A percentile compares a stretch with the other conserved stretches of the same genome.
phyloP scores from a whole-genome alignment of 1,140 invertebrate species.

The Holcopasites calliopsidis region DNA sequence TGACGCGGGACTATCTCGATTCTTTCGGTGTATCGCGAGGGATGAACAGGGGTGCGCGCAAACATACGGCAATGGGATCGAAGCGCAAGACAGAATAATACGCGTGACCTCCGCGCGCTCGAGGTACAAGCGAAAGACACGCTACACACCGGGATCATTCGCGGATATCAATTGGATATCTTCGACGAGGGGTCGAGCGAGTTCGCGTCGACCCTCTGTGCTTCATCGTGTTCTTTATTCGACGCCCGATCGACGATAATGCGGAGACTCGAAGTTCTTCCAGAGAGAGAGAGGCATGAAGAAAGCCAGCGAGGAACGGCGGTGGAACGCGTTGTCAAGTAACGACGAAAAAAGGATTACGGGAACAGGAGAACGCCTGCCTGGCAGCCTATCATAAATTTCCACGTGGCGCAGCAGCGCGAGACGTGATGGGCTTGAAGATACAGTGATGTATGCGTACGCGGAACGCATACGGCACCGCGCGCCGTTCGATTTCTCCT shows the following conservation, averaged over 20 bases:
- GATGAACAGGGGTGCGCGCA: no score
- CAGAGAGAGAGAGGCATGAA: not conserved
- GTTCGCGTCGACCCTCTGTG: conserved; percentile 16
- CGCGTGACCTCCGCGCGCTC: not conserved
- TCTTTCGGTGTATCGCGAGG: not conserved
- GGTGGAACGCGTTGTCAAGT: conserved; percentile 20
- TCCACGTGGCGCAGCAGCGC: conserved; percentile 23
- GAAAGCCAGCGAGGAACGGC: not conserved
- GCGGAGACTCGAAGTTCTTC: conserved; percentile 28
- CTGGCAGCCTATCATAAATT: conserved; percentile 53
- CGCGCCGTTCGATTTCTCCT: conserved; percentile 9
- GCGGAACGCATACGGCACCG: conserved; percentile 19
- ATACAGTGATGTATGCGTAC: conserved; percentile 21
- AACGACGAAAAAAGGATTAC: conserved; percentile 53
- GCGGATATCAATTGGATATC: conserved; percentile 36
- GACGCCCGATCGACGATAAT: conserved; percentile 39
- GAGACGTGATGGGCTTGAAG: conserved; percentile 43
- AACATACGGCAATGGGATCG: not conserved
- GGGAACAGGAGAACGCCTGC: conserved; percentile 18
- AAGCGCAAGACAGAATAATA: not conserved
- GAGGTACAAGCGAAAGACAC: not conserved
- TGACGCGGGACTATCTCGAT: not conserved
- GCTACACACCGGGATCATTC: conserved; percentile 17
- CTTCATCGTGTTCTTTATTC: conserved; percentile 25
- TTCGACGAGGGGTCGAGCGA: not conserved